phyloP scores from a whole-genome alignment of 1,140 invertebrate genomes.

The Rhopalosiphum padi region DNA sequence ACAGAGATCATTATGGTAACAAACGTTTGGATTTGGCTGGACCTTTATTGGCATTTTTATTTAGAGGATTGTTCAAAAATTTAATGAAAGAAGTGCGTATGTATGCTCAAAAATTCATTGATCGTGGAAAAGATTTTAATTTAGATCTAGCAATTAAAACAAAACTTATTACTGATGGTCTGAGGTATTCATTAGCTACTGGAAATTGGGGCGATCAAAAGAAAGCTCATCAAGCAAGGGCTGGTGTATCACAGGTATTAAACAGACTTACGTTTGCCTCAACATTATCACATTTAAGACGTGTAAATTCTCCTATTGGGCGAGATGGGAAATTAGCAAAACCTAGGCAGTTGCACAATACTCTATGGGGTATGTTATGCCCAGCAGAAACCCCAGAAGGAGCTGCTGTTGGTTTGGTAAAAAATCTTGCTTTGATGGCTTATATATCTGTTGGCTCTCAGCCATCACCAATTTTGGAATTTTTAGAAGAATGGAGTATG shows the following conservation, averaged over 20 bases:
- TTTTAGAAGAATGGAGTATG: conserved; percentile 99
- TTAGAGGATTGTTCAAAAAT: conserved; percentile 92
- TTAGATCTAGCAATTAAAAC: conserved; percentile 97
- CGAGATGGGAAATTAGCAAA: conserved; percentile 98
- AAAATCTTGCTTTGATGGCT: conserved; percentile 98
- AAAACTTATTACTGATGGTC: conserved; percentile 97
- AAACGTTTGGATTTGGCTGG: conserved; percentile 97
- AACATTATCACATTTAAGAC: conserved; percentile 94
- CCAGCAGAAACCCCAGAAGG: conserved; percentile 99
- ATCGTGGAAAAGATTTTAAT: conserved; percentile 98
- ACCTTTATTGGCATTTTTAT: conserved; percentile 93
- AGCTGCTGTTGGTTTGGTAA: conserved; percentile 90
- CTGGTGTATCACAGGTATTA: conserved; percentile 92
- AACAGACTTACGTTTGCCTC: conserved; percentile 97
- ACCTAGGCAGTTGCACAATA: conserved; percentile 97
- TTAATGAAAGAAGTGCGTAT: conserved; percentile 94
- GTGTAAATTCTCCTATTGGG: conserved; percentile 98
- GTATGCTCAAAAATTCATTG: conserved; percentile 99
- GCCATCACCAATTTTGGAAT: conserved; percentile 97
- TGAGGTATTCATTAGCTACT: conserved; percentile 96
- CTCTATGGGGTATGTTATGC: conserved; percentile 99
- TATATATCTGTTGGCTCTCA: conserved; percentile 99
- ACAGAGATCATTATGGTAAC: conserved; percentile 99
- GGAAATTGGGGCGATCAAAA: conserved; percentile 99
- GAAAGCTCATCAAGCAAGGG: conserved; percentile 97